Percentiles rank a stretch among this genome's conserved stretches.
Conservation (phyloP, 2,113 vertebrate species). For the Nibea albiflora region DNA sequence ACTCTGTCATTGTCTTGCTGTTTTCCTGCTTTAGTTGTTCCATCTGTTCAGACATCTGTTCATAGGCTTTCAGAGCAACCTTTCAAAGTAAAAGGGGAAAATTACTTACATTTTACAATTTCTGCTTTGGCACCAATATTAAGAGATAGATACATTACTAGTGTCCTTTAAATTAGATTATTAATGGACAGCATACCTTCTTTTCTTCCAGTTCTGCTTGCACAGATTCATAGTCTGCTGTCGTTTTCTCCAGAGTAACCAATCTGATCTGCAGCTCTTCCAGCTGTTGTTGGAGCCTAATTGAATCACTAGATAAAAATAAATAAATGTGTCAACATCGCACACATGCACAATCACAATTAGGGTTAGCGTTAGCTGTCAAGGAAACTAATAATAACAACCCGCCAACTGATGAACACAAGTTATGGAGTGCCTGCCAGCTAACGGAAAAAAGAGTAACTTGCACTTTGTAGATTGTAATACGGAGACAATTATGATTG, state of each 20-base stretch:
- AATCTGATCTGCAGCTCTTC: conserved; percentile 91
- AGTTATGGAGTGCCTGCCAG: not conserved
- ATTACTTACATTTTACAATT: no score
- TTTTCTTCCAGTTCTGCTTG: conserved; percentile 91
- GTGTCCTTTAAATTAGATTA: not conserved
- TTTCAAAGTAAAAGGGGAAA: conserved; percentile 48
- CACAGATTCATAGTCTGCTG: conserved; percentile 86
- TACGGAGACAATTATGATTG: not conserved
- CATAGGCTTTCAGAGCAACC: conserved; percentile 87
- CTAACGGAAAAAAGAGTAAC: not conserved
- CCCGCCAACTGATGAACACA: not conserved
- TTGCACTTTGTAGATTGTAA: not conserved
- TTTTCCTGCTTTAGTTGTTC: conserved; percentile 87
- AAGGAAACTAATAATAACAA: not conserved
- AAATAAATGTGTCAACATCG: not conserved
- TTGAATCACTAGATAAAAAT: conserved; percentile 87
- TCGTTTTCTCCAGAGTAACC: conserved; percentile 88
- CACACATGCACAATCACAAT: not conserved
- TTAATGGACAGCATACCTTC: conserved; percentile 79
- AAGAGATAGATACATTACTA: not conserved
- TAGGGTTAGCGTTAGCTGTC: not conserved
- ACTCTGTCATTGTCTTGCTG: conserved; percentile 82
- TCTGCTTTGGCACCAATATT: not conserved
- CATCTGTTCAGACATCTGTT: conserved; percentile 85
- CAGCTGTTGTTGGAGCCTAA: conserved; percentile 89